Evolutionary conservation across 2,113 vertebrate genomes (phyloP), one percentile per base, ranked within the genome.

Genomic region (Conger conger): DNA sequence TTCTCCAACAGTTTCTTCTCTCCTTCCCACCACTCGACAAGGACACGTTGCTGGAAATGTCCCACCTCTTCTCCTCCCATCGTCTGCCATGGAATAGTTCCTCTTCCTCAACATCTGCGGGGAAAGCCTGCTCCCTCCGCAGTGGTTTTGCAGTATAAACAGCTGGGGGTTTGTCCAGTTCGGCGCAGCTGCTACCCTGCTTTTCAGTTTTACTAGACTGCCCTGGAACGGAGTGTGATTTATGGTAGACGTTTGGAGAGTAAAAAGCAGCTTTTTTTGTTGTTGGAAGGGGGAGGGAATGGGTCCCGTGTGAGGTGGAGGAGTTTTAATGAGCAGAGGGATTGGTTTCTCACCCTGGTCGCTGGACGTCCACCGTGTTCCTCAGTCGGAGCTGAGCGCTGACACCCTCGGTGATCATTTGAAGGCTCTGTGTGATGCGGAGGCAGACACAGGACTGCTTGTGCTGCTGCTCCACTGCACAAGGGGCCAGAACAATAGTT

Each of bases 111-210:
- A 73, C 68, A 73, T 73, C 68, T 73, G 68, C 9, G 68, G n/a
- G 68, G 27, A 23, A 33, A 33, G 68, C 1, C 0, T 5, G 57
- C 27, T 63, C 57, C 57, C 68, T 30, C 27, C 30, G 27, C 68
- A 63, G 57, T 1, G 18, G 45, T 27, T 33, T 33, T 33, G n/a
- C 68, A 73, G 68, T 13, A 33, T 73, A n/a, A 30, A 73, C 68
- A 73, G 68, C 68, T 73, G 68, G 68, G n/a, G 68, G 68, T 73
- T 73, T 33, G 68, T 73, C 68, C 68, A 73, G 68, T 73, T 73
- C 23, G 68, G 68, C 3, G n/a, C 68, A 73, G 68, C 68, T 73
- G 68, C 68, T 73, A 27, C 68, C 27, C 68, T 73, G 68, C n/a
- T 2, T 73, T 73, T 73, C 68, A 73, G 68, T 73, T 73, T 73